phyloP scores from a whole-genome alignment of 37 sponge, comb jelly and placozoan genomes.

The Eunapius fragilis region DNA sequence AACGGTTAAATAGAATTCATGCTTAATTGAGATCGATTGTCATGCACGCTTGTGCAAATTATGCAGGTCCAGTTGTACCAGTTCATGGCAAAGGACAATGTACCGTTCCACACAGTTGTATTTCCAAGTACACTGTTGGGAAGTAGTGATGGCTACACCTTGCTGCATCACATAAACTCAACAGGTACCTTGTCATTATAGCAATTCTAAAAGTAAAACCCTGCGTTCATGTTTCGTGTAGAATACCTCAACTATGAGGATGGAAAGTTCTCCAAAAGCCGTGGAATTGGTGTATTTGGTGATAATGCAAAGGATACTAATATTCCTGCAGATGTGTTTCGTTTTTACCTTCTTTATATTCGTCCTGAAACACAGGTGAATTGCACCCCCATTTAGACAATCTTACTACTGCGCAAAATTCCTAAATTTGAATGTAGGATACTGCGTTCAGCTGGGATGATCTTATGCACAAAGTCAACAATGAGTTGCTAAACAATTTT shows the following conservation, averaged over 20 bases:
- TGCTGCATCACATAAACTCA: conserved; percentile 70
- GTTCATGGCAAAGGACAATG: conserved; percentile 94
- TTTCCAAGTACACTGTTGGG: conserved; percentile 80
- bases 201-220: background rate
- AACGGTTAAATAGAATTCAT: background rate
- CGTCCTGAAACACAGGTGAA: conserved; percentile 78
- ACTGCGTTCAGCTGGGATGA: conserved; percentile 80
- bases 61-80: conserved; percentile 51
- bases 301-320: conserved; percentile 62
- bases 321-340: conserved; percentile 77
- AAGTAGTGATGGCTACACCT: conserved; percentile 74
- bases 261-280: conserved; percentile 86
- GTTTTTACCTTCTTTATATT: conserved; percentile 76
- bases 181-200: conserved; percentile 1
- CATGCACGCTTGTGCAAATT: background rate
- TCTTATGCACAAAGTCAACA: conserved; percentile 69
- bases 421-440: too few species aligned
- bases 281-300: conserved; percentile 85
- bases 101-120: conserved; percentile 84
- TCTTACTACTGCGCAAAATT: too few species aligned
- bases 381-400: too few species aligned
- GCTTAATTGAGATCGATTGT: background rate
- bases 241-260: conserved; percentile 90
- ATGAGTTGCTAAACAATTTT: conserved; percentile 81
- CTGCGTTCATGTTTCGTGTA: background rate